A percentile compares a stretch with the other conserved stretches of the same genome.
Conservation (phyloP, 35 echinoderm and acorn worm genomes). For the Strongylocentrotus purpuratus region DNA sequence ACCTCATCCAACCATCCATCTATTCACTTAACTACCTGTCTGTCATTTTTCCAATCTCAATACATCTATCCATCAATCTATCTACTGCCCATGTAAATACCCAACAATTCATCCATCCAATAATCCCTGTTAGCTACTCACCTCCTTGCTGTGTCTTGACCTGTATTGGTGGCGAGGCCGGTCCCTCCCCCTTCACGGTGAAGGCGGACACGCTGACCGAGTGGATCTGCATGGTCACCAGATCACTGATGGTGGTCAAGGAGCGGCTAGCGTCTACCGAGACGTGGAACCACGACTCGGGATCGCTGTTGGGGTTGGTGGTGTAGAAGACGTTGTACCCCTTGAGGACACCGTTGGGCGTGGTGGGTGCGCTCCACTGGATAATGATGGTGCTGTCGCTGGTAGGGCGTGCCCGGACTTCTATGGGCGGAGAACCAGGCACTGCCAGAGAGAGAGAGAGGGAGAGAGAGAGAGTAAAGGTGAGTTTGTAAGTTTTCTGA, state of each 20-base stretch:
- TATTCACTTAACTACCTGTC: no score
- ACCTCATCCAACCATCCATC: no score
- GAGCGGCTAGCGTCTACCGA: constrained; percentile 51
- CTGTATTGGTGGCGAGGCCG: constrained; percentile 72
- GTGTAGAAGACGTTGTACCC: constrained; percentile 95
- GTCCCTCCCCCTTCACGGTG: constrained; percentile 85
- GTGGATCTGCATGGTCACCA: constrained; percentile 84
- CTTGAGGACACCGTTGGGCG: constrained; percentile 83
- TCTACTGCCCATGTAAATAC: no score
- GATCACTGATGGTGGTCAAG: constrained; percentile 81
- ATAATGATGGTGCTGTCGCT: constrained; percentile 93
- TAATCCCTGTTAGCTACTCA: no score
- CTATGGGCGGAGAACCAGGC: constrained; percentile 72
- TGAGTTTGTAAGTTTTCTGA: no score
- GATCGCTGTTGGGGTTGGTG: constrained; percentile 60
- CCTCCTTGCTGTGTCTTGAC: constrained; percentile 97
- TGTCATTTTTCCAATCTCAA: no score
- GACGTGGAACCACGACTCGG: constrained; percentile 76
- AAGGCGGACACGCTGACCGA: constrained; percentile 85
- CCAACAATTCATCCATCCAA: no score
- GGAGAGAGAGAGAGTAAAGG: neutral
- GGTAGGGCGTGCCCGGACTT: constrained; percentile 76
- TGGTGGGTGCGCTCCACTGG: constrained; percentile 76
- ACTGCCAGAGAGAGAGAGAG: constrained; percentile 59
- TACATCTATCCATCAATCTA: no score